Percentiles rank a stretch among this genome's conserved stretches.
Conservation (phyloP, 2,113 vertebrate species). For the Elgaria multicarinata region DNA sequence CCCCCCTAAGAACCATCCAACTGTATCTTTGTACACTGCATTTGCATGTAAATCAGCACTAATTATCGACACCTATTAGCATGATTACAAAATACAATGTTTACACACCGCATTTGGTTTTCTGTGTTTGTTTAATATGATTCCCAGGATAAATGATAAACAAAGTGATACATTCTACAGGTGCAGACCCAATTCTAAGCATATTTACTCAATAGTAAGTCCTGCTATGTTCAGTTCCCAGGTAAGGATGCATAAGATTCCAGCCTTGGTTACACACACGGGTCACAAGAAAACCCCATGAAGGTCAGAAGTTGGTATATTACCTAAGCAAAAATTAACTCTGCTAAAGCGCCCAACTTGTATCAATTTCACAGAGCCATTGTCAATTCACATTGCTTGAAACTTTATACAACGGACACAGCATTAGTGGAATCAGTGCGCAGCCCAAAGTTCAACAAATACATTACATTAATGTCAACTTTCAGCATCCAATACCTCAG, state of each 20-base stretch:
- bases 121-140: constrained; percentile 29
- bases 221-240: neutral
- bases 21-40: neutral
- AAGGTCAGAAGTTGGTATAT: neutral
- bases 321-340: neutral
- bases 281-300: neutral
- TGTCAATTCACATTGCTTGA: neutral
- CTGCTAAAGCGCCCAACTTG: neutral
- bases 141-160: constrained; percentile 20
- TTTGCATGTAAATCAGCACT: constrained; percentile 31
- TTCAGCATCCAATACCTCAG: neutral
- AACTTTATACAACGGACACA: neutral
- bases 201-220: neutral
- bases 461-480: neutral
- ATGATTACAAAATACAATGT: constrained; percentile 41
- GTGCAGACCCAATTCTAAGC: neutral
- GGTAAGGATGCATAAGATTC: neutral
- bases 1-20: constrained; percentile 20
- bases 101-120: constrained; percentile 42
- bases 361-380: neutral
- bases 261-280: neutral
- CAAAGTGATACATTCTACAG: constrained; percentile 24
- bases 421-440: neutral
- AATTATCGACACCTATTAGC: constrained; percentile 51
- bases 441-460: neutral